Percentiles rank a stretch among this genome's conserved stretches.
Conservation (phyloP, 2,113 vertebrate species). For the Bufo bufo region DNA sequence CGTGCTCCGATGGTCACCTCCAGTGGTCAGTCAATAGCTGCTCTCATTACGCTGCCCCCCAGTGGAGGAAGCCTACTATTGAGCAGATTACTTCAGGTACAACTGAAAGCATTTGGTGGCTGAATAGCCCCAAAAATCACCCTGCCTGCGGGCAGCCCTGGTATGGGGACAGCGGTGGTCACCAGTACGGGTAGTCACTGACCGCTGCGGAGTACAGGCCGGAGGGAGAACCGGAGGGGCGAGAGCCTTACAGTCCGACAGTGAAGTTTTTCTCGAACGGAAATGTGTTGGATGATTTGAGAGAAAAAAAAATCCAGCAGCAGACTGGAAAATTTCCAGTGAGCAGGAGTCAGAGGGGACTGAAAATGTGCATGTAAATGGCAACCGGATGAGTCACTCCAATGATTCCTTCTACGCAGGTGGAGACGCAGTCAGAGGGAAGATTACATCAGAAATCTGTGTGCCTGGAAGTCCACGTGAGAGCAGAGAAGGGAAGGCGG, state of each 20-base stretch:
- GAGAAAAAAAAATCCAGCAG: not conserved
- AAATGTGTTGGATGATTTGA: not conserved
- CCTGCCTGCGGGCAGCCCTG: not conserved
- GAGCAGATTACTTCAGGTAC: too few species aligned
- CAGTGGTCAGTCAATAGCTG: not conserved
- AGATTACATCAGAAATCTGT: slow-evolving; percentile 11
- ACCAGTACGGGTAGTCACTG: not conserved
- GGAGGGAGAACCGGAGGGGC: not conserved
- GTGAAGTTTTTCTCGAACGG: not conserved
- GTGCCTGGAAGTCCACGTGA: slow-evolving; percentile 14
- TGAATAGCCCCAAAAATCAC: not conserved
- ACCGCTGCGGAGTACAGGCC: not conserved
- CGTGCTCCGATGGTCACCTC: not conserved
- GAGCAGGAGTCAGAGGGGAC: slow-evolving; percentile 14
- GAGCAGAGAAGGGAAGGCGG: not conserved
- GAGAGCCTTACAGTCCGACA: not conserved
- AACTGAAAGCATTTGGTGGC: not conserved
- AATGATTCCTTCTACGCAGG: slow-evolving; percentile 9
- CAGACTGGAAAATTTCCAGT: slow-evolving; percentile 7
- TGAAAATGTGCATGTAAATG: slow-evolving; percentile 17
- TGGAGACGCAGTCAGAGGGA: slow-evolving; percentile 5
- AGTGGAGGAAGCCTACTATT: too few species aligned
- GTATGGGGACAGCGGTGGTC: not conserved
- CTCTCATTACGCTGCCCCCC: too few species aligned
- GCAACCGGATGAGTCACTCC: not conserved